Percentiles rank a stretch among this genome's conserved stretches.
Conservation (phyloP, 2,113 vertebrate genomes). For the Salvelinus sp. region DNA sequence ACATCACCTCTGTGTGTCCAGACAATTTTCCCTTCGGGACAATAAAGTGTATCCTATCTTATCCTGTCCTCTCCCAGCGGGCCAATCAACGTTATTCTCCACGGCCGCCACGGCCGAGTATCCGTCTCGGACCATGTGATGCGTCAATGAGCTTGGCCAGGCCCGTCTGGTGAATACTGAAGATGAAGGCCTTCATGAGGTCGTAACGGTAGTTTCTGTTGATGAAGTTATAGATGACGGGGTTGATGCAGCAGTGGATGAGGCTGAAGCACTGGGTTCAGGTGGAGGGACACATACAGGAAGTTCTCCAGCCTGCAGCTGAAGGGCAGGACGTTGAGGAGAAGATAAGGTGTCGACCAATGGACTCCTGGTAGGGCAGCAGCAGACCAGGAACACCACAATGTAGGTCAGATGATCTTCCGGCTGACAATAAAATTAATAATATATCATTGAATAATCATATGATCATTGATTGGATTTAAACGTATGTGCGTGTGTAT, state of each 20-base stretch:
- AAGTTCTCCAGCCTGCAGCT: conserved; percentile 85
- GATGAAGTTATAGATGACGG: conserved; percentile 88
- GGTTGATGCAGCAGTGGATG: conserved; percentile 88
- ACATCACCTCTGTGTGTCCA: not conserved
- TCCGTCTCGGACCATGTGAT: conserved; percentile 81
- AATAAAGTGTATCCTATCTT: not conserved
- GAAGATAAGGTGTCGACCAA: conserved; percentile 81
- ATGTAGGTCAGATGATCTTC: conserved; percentile 84
- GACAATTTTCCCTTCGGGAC: no score
- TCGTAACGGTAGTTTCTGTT: conserved; percentile 86
- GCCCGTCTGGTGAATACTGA: conserved; percentile 87
- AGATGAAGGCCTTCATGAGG: conserved; percentile 92
- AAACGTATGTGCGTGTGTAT: no score
- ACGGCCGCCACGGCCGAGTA: conserved; percentile 81
- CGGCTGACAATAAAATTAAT: conserved; percentile 64
- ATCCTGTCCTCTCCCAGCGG: conserved; percentile 32
- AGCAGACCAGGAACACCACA: conserved; percentile 87
- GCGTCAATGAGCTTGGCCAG: conserved; percentile 85
- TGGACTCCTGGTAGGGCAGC: conserved; percentile 84
- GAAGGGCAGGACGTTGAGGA: conserved; percentile 80
- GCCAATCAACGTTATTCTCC: conserved; percentile 63
- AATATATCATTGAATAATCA: no score
- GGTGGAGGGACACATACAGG: conserved; percentile 79
- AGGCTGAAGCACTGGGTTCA: conserved; percentile 90
- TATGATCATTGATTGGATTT: no score